phyloP scores from a whole-genome alignment of 1,140 invertebrate species.

The Drosophila carrolli region DNA sequence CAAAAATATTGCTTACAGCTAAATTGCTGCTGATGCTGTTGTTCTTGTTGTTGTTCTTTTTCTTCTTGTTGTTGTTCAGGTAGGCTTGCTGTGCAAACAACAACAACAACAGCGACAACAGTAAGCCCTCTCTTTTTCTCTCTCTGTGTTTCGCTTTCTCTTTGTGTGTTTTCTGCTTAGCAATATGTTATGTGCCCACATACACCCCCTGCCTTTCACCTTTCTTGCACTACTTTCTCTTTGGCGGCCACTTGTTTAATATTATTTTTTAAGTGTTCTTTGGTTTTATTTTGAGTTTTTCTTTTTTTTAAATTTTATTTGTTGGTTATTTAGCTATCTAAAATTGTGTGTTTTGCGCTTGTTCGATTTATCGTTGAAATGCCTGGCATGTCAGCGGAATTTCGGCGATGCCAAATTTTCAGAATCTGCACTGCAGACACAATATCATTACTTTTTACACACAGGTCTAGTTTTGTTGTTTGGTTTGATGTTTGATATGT shows the following conservation, averaged over 20 bases:
- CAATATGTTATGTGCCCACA: conserved; percentile 52
- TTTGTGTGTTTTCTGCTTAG: conserved; percentile 31
- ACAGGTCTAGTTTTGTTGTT: conserved; percentile 24
- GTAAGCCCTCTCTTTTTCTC: conserved; percentile 2
- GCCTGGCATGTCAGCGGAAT: conserved; percentile 35
- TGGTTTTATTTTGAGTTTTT: neutral
- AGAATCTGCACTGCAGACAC: conserved; percentile 9
- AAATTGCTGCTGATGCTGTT: conserved; percentile 17
- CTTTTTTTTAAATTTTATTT: neutral
- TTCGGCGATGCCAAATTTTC: conserved; percentile 1
- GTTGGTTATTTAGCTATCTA: conserved; percentile 5
- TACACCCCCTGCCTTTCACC: conserved; percentile 9
- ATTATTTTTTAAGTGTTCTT: conserved; percentile 9
- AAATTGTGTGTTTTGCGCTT: neutral
- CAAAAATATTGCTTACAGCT: conserved; percentile 73
- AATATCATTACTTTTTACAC: conserved; percentile 8
- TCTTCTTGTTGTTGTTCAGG: conserved; percentile 36
- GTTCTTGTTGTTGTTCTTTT: conserved; percentile 2
- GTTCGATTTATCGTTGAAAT: conserved; percentile 26
- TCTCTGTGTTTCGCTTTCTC: neutral
- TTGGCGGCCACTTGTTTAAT: conserved; percentile 46
- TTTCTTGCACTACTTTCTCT: conserved; percentile 11
- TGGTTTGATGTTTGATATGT: conserved; percentile 66
- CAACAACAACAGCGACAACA: conserved; percentile 18
- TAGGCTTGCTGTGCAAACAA: conserved; percentile 13